These are phyloP conservation scores for Acrocephalus scirpaceus DNA, from an alignment of 2,797 vertebrate species.

Conservation along the genomic window DNA sequence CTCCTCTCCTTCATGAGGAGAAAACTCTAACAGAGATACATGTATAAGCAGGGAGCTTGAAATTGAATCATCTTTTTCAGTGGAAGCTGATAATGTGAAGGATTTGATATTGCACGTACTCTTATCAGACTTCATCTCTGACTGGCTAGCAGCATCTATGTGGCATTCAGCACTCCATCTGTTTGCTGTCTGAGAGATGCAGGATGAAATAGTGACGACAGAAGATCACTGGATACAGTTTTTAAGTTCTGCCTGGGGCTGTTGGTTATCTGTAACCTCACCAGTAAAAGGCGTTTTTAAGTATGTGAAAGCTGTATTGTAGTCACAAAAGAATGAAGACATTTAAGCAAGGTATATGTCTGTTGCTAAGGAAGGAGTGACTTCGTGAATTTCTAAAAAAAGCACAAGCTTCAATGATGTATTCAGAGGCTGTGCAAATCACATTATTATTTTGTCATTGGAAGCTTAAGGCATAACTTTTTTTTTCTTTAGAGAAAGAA, in stretches of 20 bases:
- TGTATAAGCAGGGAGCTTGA: neutral
- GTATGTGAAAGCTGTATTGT: neutral
- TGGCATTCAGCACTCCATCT: neutral
- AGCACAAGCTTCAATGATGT: neutral
- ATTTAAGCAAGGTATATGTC: neutral
- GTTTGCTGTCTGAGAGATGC: neutral
- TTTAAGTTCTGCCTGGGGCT: neutral
- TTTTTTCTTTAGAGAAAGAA: constrained; percentile 30
- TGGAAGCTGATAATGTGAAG: neutral
- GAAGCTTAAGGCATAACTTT: neutral
- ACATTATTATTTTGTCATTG: neutral
- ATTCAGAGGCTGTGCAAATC: neutral
- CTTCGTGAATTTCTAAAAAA: neutral
- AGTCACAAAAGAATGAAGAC: neutral
- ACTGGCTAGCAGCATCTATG: neutral
- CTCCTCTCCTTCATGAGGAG: neutral
- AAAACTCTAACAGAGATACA: neutral
- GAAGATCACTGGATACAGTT: neutral
- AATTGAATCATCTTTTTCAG: neutral
- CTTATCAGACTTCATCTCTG: neutral
- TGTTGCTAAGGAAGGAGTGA: neutral
- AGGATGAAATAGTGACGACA: neutral
- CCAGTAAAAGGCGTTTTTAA: neutral
- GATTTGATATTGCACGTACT: neutral
- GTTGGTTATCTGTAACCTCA: neutral